These are phyloP conservation scores for Nycticebus coucang DNA, from an alignment of 2,113 vertebrate species.

Conservation along the genomic window DNA sequence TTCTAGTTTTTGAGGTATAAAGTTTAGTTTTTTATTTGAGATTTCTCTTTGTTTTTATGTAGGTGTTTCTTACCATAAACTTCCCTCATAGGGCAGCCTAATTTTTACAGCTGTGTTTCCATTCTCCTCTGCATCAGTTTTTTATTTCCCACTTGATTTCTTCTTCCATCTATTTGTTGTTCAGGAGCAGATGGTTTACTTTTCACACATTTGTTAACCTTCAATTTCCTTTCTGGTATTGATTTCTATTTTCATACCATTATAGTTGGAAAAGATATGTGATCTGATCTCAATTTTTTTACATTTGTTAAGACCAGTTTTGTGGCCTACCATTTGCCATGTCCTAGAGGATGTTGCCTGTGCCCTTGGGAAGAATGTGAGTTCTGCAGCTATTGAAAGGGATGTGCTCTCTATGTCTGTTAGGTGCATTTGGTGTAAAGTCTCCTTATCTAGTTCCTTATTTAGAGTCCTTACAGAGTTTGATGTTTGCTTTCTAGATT, in stretches of 20 bases:
- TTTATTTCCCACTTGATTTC: not conserved
- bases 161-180: not conserved
- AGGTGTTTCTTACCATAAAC: not conserved
- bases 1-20: not conserved
- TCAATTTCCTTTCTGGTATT: too few relatives aligned
- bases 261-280: not conserved
- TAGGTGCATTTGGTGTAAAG: not conserved
- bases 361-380: not conserved
- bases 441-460: not conserved
- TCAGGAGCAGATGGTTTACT: not conserved
- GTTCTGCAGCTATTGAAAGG: too few relatives aligned
- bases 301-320: not conserved
- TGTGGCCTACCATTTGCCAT: not conserved
- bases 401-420: fast-evolving
- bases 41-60: not conserved
- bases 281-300: not conserved
- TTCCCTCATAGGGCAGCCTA: not conserved
- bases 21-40: not conserved
- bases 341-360: too few relatives aligned
- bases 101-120: not conserved
- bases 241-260: not conserved
- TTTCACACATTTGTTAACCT: not conserved
- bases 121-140: not conserved
- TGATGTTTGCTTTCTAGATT: not conserved
- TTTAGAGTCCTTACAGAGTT: not conserved